A percentile compares a stretch with the other conserved stretches of the same genome.
phyloP scores from a whole-genome alignment of 2,888 invertebrate genomes.

The Megalurothrips usitatus region DNA sequence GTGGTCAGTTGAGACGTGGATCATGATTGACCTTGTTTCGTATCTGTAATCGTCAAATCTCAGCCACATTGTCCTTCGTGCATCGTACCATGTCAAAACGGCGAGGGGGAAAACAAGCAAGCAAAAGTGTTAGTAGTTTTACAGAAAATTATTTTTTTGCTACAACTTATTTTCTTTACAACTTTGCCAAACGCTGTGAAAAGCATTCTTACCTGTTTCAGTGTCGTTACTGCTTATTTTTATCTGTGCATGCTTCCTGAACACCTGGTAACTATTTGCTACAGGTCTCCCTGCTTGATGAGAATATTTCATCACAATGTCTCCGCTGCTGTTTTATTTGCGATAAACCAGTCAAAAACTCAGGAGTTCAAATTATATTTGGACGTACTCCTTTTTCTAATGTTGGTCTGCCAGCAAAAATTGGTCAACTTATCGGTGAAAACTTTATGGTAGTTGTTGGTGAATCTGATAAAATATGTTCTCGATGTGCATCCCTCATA shows the following conservation, averaged over 20 bases:
- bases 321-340: background rate
- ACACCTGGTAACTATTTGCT: too few relatives aligned
- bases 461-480: background rate
- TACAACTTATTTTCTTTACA: background rate
- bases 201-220: background rate
- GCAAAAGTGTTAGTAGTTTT: background rate
- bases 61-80: too few relatives aligned
- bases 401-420: background rate
- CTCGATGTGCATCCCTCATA: background rate
- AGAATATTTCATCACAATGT: background rate
- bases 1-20: too few relatives aligned
- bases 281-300: background rate
- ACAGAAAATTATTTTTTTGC: background rate
- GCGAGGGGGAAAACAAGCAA: background rate
- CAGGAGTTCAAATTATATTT: background rate
- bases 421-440: background rate
- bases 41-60: too few relatives aligned
- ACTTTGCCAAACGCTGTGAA: background rate
- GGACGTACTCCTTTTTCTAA: background rate
- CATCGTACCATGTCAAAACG: background rate
- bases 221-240: background rate
- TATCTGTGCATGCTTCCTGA: background rate
- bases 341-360: background rate
- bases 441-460: background rate
- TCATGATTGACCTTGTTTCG: too few relatives aligned